Evolutionary conservation across 2,888 invertebrate species (phyloP).

Genomic region (Sturmia bella): DNA sequence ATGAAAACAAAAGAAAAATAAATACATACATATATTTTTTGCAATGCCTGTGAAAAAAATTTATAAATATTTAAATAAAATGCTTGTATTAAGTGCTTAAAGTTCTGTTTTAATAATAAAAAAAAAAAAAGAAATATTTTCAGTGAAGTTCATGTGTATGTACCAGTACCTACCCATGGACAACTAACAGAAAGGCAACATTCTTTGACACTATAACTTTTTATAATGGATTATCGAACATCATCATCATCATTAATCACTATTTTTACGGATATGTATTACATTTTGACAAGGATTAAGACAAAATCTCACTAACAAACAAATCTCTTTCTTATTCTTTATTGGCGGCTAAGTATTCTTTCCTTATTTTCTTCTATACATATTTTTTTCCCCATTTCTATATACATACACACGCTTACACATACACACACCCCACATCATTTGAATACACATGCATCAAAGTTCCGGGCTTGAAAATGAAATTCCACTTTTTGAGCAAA

Average conservation of each 20-base stretch:
- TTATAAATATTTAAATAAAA: conserved; percentile 1
- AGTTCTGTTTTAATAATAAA: too few relatives aligned
- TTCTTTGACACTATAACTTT: background rate
- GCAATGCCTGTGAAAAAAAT: background rate
- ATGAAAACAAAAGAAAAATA: background rate
- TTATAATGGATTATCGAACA: conserved; percentile 47
- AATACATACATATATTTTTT: background rate
- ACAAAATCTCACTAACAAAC: background rate
- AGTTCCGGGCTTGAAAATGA: conserved; percentile 32
- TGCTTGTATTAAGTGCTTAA: background rate
- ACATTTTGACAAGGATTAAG: conserved; percentile 34
- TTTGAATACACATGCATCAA: conserved; percentile 4
- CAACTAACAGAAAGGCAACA: too few relatives aligned
- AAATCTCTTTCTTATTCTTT: conserved; percentile 17
- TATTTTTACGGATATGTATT: conserved; percentile 40
- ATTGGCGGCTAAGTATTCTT: conserved; percentile 53
- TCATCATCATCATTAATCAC: conserved; percentile 4
- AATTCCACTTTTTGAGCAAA: conserved; percentile 38
- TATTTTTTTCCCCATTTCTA: background rate
- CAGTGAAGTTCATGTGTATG: too few relatives aligned
- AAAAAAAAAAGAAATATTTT: too few relatives aligned
- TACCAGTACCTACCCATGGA: too few relatives aligned
- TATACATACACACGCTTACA: conserved; percentile 17
- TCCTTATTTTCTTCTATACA: background rate
- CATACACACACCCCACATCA: background rate